Base-by-base conservation (phyloP, 1,140 invertebrate genomes). In the Drosophila serrata region DNA sequence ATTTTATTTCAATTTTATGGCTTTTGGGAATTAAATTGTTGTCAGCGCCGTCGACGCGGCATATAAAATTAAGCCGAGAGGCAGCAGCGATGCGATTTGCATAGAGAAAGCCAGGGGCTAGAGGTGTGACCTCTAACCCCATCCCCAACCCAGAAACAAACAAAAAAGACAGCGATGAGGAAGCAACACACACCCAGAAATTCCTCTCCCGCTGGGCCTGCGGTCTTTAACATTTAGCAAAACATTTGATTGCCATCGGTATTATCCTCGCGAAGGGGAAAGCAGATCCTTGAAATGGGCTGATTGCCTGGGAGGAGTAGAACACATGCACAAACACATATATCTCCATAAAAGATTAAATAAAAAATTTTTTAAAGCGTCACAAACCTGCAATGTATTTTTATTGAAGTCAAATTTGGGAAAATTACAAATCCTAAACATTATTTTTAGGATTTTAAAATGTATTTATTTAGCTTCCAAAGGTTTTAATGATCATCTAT, bases 1-100 rank as follows among this genome's bases (percentile, higher is more conserved):
- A 81, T 87, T 88, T 82, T 82, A 82, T 87, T 88, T 82, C 79
- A 79, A 74, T 87, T 87, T 87, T 87, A 87, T 87, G 84, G 84
- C 82, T 82, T 86, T 80, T 79, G 84, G 67, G 77, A 87, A 87
- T 87, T 87, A 87, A 87, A 87, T 87, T 87, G 82, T 82, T 87
- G 79, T 82, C 75, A 75, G 9, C 74, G 17, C 27, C n/a, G 46
- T 4, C n/a, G 49, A 7, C 5, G 51, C 3, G 8, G 79, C 63
- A 87, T 82, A 81, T 80, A 87, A 86, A 86, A 86, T 87, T 86
- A 86, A 87, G 65, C 65, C 72, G 67, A 74, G 74, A 57, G 45
- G 8, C 17, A 11, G n/a, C 9, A 42, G 17, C 6, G 42, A 8
- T 22, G 46, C 42, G 62, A 76, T 77, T 77, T 77, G 74, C 74